A percentile compares a stretch with the other conserved stretches of the same genome.
These are phyloP conservation scores for Prosopocoilus inquinatus DNA, from an alignment of 2,888 invertebrate species.

Conservation along the genomic window DNA sequence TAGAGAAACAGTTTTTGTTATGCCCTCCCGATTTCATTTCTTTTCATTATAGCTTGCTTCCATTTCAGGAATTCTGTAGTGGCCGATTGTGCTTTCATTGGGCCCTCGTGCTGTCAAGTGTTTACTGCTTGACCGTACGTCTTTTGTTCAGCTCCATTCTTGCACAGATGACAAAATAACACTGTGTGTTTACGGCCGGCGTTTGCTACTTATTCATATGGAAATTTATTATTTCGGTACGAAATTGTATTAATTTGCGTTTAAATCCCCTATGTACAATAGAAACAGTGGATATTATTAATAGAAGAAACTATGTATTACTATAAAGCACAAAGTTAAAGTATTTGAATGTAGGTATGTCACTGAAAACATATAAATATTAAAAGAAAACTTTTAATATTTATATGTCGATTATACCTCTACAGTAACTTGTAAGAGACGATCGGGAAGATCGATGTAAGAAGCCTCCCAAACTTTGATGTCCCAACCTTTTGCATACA, in stretches of 20 bases:
- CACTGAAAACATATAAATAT: too few relatives aligned
- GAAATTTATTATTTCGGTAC: background rate
- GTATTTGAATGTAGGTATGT: too few relatives aligned
- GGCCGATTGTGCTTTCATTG: background rate
- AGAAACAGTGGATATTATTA: too few relatives aligned
- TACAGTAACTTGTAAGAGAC: too few relatives aligned
- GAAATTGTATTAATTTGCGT: background rate
- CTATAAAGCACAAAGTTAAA: too few relatives aligned
- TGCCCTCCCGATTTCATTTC: background rate
- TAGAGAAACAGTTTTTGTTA: too few relatives aligned
- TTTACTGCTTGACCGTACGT: background rate
- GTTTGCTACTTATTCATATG: background rate
- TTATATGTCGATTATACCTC: too few relatives aligned
- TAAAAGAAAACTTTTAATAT: too few relatives aligned
- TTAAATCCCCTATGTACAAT: background rate
- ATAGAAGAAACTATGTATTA: too few relatives aligned
- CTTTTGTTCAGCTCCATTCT: conserved; percentile 1
- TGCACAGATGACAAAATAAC: background rate
- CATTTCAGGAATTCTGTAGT: background rate
- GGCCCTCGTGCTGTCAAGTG: background rate
- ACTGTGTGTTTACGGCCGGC: background rate
- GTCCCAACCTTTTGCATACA: conserved; percentile 93
- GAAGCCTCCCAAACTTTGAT: too few relatives aligned
- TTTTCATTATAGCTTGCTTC: background rate
- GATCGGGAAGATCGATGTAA: too few relatives aligned